Conservation (phyloP, 37 sponge, comb jelly and placozoan species). For the Ephydatia muelleri region DNA sequence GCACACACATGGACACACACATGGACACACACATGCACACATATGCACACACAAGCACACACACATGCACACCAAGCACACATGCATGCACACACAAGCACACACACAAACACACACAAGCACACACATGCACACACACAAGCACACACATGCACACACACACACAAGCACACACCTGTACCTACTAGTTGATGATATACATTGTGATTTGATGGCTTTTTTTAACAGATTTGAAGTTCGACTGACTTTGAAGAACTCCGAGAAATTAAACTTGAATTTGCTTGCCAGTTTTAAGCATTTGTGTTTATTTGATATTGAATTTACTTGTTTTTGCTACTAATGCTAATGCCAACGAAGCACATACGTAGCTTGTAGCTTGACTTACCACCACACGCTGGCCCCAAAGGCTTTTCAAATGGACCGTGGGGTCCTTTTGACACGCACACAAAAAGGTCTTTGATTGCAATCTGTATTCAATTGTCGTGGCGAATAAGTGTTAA, state of each 20-base stretch:
- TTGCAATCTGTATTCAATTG: neutral
- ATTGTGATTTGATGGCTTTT: too few relatives aligned
- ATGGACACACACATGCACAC: neutral
- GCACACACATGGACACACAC: constrained; percentile 36
- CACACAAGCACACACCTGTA: neutral
- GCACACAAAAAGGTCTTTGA: neutral
- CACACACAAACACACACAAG: neutral
- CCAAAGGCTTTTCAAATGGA: neutral
- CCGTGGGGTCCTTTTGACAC: neutral
- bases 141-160: constrained; percentile 13
- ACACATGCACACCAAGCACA: neutral
- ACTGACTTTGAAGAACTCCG: too few relatives aligned
- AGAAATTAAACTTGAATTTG: too few relatives aligned
- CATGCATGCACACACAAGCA: neutral
- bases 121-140: neutral
- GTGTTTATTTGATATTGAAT: too few relatives aligned
- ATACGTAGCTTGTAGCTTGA: too few relatives aligned
- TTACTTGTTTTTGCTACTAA: too few relatives aligned
- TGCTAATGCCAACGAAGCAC: too few relatives aligned
- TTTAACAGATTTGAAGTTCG: too few relatives aligned
- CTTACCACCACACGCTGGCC: too few relatives aligned
- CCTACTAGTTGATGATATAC: too few relatives aligned
- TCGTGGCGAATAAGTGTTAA: neutral
- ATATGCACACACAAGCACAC: constrained; percentile 14
- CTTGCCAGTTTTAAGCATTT: too few relatives aligned